Conservation (phyloP, 2,797 vertebrate species). For the Poliocrania exsul region DNA sequence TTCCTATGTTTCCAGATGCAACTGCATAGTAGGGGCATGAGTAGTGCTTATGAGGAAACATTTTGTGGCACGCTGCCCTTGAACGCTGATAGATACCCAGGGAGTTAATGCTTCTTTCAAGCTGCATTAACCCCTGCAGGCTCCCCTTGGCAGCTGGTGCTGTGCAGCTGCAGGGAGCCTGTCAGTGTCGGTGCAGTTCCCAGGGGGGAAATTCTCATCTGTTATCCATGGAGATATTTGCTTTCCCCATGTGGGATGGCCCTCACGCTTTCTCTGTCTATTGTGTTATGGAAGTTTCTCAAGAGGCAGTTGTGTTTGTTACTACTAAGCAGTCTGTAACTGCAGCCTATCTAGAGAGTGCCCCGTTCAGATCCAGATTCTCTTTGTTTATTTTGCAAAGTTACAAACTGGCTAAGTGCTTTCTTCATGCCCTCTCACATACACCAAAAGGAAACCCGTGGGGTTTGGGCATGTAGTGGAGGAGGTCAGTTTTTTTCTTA, state of each 20-base stretch:
- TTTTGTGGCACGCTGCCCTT: not conserved
- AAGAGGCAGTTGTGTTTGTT: not conserved
- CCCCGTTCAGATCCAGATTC: not conserved
- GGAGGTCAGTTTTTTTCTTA: not conserved
- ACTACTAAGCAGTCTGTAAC: not conserved
- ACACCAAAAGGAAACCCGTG: not conserved
- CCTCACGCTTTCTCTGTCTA: not conserved
- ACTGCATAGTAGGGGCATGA: not conserved
- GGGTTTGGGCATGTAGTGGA: not conserved
- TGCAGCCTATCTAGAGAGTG: not conserved
- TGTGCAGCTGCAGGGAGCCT: conserved; percentile 29
- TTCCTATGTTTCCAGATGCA: not conserved
- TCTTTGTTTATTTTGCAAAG: not conserved
- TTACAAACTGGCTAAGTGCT: not conserved
- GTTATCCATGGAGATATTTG: conserved; percentile 14
- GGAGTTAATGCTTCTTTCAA: conserved; percentile 27
- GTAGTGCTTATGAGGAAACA: not conserved
- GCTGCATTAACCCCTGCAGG: conserved; percentile 49
- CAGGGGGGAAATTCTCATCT: not conserved
- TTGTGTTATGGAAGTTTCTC: not conserved
- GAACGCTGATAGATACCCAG: not conserved
- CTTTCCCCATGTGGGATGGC: not conserved
- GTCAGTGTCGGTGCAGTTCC: not conserved
- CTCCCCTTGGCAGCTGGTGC: conserved; percentile 43
- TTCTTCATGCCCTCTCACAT: not conserved